Conservation (phyloP, 2,113 vertebrate species). For the Pyrgilauda ruficollis region DNA sequence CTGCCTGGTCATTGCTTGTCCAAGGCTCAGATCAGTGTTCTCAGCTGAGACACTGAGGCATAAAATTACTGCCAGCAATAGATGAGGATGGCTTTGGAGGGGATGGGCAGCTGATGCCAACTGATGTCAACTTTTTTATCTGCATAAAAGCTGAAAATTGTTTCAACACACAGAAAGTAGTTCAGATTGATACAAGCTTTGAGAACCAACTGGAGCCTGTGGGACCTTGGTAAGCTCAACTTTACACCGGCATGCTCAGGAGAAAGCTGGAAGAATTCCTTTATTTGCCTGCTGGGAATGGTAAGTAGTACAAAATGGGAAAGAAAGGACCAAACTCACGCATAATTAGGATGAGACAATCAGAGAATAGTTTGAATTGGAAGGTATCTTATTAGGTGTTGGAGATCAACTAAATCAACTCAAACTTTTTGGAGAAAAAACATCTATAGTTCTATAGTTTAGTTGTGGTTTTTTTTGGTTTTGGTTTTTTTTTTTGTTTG, state of each 20-base stretch:
- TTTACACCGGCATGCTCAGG: rapidly evolving
- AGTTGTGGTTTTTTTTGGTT: background rate
- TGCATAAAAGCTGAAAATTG: background rate
- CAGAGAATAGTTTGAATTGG: background rate
- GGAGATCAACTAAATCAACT: background rate
- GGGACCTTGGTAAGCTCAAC: background rate
- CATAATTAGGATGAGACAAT: background rate
- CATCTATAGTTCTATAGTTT: background rate
- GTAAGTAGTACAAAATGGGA: background rate
- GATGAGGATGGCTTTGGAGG: background rate
- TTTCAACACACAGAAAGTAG: background rate
- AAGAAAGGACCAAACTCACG: background rate
- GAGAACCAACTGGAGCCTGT: background rate
- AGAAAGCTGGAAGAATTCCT: background rate
- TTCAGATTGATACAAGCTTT: background rate
- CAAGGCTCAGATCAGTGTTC: background rate
- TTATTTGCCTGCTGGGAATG: background rate
- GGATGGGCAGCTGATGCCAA: background rate
- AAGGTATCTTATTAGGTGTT: background rate
- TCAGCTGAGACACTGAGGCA: background rate
- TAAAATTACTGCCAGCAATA: background rate
- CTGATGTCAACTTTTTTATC: background rate
- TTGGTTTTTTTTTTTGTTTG: background rate
- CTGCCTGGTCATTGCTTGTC: background rate
- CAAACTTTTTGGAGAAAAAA: background rate